phyloP scores from a whole-genome alignment of 2,797 vertebrate species.

The Sebastes nivosus region DNA sequence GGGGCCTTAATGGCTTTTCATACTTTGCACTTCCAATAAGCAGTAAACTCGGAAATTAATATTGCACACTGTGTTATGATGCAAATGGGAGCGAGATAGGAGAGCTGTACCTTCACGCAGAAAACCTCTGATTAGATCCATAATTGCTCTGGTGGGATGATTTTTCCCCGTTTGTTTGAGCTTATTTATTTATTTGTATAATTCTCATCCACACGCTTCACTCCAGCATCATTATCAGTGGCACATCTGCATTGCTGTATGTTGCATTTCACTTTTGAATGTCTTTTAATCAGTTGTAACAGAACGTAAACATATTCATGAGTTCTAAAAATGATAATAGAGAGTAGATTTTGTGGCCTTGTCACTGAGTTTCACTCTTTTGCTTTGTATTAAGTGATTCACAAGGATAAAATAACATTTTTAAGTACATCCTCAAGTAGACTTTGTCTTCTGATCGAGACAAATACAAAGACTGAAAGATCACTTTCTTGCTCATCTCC shows the following conservation, averaged over 20 bases:
- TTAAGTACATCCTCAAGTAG: constrained; percentile 16
- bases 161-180: constrained; percentile 66
- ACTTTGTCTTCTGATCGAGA: constrained; percentile 41
- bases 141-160: constrained; percentile 83
- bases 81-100: constrained; percentile 84
- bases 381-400: constrained; percentile 20
- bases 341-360: constrained; percentile 1
- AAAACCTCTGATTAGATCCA: constrained; percentile 86
- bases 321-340: constrained; percentile 40
- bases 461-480: constrained; percentile 23
- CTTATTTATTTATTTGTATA: constrained; percentile 77
- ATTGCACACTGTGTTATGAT: constrained; percentile 88
- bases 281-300: constrained; percentile 73
- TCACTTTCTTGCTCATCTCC: constrained; percentile 18
- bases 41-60: constrained; percentile 90
- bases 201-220: constrained; percentile 66
- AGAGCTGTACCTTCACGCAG: constrained; percentile 81
- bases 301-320: constrained; percentile 38
- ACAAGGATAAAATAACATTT: constrained; percentile 5
- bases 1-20: constrained; percentile 87
- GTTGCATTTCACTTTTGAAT: constrained; percentile 70
- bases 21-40: constrained; percentile 88
- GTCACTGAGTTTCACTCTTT: constrained; percentile 10
- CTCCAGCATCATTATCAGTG: constrained; percentile 58
- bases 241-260: constrained; percentile 61